Conservation (phyloP, 2,888 invertebrate genomes). For the Auanema sp. region DNA sequence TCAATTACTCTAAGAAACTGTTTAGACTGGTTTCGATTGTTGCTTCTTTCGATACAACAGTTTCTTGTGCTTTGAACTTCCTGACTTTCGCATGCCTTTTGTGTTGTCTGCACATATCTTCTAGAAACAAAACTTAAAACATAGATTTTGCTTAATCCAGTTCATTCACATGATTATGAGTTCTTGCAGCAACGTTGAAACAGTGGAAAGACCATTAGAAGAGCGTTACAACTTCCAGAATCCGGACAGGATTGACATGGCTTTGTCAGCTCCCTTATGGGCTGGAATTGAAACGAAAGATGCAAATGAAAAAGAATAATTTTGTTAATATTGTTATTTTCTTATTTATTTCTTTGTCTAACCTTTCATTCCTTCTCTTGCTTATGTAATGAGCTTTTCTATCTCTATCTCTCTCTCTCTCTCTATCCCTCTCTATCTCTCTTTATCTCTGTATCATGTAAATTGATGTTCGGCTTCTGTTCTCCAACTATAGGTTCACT, state of each 20-base stretch:
- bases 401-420: too few species aligned
- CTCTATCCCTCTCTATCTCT: too few species aligned
- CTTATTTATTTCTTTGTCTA: too few species aligned
- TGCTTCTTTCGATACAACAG: not conserved
- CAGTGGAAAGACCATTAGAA: slow-evolving; percentile 33
- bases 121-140: not conserved
- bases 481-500: too few species aligned
- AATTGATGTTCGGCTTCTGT: too few species aligned
- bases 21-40: not conserved
- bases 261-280: slow-evolving; percentile 43
- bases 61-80: not conserved
- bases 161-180: not conserved
- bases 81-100: slow-evolving; percentile 1
- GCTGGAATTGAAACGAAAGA: slow-evolving; percentile 42
- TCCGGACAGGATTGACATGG: slow-evolving; percentile 42
- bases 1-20: not conserved
- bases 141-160: not conserved
- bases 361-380: too few species aligned
- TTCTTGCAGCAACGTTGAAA: slow-evolving; percentile 40
- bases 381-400: too few species aligned
- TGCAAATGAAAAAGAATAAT: not conserved
- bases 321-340: too few species aligned
- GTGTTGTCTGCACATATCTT: not conserved
- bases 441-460: too few species aligned
- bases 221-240: slow-evolving; percentile 42